Base-by-base conservation (phyloP, 2,797 vertebrate genomes). In the Pseudopleuronectes americanus region DNA sequence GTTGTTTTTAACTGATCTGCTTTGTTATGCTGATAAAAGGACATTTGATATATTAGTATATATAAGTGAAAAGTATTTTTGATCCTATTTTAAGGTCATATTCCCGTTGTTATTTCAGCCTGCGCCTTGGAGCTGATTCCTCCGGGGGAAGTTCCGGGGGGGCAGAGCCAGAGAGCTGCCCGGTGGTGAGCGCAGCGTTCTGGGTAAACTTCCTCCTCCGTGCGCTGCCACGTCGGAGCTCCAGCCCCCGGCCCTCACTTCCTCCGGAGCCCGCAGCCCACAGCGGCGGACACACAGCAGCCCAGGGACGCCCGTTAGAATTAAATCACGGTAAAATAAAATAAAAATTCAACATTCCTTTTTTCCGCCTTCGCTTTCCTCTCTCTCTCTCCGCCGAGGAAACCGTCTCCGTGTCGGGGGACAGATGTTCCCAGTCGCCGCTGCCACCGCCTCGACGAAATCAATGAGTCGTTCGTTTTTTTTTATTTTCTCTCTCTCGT, bases 291-390 rank as follows among this genome's bases (percentile, higher is more conserved):
- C 43, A 43, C 41, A 45, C 23, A 51, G 72, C 53, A 57, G 57
- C 36, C 36, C 23, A 28, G 58, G 23, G 26, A 47, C 0, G 77
- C 51, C 64, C 65, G 19, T 21, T 31, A 76, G 69, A 72, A 68
- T 65, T 23, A 64, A 84, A 76, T 64, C 41, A 90, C 79, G 87
- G 90, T 92, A 86, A 89, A 85, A 41, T n/a, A 16, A 77, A 6
- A 53, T 13, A 28, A 19, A 17, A 17, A 5, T 1, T 7, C 4
- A 45, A 19, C 14, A 10, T 6, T 4, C 12, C 6, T 17, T 14
- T 43, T 23, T 38, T 52, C 28, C 12, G 33, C 8, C 5, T 60
- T 61, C 57, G 17, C 31, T 22, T 33, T 60, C 17, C 14, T 0
- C 38, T 41, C 38, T 41, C 38, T 23, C 13, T 59, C 43, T 65